A percentile compares a stretch with the other conserved stretches of the same genome.
These are phyloP conservation scores for Epizoanthus illoricatus DNA, from an alignment of 92 coral and sea anemone genomes.

Conservation along the genomic window DNA sequence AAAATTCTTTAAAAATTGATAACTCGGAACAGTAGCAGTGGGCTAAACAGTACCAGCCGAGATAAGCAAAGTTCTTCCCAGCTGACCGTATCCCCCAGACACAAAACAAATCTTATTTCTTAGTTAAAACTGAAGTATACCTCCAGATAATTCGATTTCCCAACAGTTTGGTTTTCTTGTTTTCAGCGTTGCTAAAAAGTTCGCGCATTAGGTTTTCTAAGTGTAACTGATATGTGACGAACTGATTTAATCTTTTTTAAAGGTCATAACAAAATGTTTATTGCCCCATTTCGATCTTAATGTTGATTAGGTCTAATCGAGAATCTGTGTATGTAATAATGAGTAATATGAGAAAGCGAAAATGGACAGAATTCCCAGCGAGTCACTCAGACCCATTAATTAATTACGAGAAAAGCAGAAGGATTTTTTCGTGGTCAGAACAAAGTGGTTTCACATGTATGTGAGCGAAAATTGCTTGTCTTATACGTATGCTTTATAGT, in stretches of 20 bases:
- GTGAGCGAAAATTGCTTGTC: background rate
- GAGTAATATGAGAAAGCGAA: slow-evolving; percentile 42
- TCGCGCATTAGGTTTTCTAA: background rate
- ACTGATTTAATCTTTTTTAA: slow-evolving; percentile 9
- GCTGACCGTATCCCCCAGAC: background rate
- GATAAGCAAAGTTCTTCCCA: background rate
- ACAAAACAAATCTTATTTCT: no score
- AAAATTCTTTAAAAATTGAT: slow-evolving; percentile 15
- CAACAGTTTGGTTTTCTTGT: slow-evolving; percentile 9
- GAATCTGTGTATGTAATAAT: slow-evolving; percentile 52
- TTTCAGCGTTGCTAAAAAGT: background rate
- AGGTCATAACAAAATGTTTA: slow-evolving; percentile 12
- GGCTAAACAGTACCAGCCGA: background rate
- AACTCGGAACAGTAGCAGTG: background rate
- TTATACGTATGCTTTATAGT: background rate
- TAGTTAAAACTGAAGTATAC: background rate
- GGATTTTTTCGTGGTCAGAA: slow-evolving; percentile 25
- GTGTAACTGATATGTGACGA: slow-evolving; percentile 7
- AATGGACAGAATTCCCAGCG: slow-evolving; percentile 30
- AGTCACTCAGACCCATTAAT: slow-evolving; percentile 36
- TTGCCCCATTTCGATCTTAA: slow-evolving; percentile 21
- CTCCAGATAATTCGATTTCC: background rate
- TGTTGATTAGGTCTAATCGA: slow-evolving; percentile 66
- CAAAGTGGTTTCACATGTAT: background rate
- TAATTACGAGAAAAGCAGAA: slow-evolving; percentile 33